Evolutionary conservation across 2,113 vertebrate genomes (phyloP), one percentile per base, ranked within the genome.

Genomic region (Amazona guildingii): DNA sequence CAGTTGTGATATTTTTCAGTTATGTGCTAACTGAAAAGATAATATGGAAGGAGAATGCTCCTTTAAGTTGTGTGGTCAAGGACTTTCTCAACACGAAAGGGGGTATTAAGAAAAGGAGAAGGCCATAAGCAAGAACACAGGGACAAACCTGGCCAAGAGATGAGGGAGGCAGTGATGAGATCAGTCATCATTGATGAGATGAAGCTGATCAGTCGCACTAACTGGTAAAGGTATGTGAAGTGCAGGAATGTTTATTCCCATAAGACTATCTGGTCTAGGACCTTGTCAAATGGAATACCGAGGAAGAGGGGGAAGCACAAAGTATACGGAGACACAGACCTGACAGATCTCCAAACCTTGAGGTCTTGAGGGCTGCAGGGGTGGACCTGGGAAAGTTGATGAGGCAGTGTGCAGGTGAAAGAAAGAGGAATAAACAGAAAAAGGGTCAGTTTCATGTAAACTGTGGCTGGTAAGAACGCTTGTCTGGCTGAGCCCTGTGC

Each of bases 401-500:
- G 17, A 27, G 15, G 12, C 15, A 37, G 1, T 19, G 25, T 25
- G 17, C 28, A 70, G 12, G 28, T 17, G 21, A 24, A 70, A 39
- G 23, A 48, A n/a, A 61, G 28, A 75, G 17, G 17, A 88, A 49
- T 2, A 68, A 39, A 28, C 9, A 39, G 64, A 61, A 81, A 66
- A 69, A 25, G 25, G 19, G 6, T 12, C 0, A 0, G 12, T 88
- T 0, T 0, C 0, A 0, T 69, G 24, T 84, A 49, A 81, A 69
- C 54, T 0, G 0, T 43, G 20, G 11, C 0, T 0, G 5, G 21
- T 70, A 31, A 16, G 4, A 57, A 4, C 0, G 0, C 21, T 55
- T 81, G 17, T 44, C 35, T 52, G 57, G 9, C 43, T 39, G 39
- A 81, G 33, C 61, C 41, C 29, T 41, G 29, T 1, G 2, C 18